A percentile compares a stretch with the other conserved stretches of the same genome.
Conservation (phyloP, 2,797 vertebrate genomes). For the Orestias chungarensis region DNA sequence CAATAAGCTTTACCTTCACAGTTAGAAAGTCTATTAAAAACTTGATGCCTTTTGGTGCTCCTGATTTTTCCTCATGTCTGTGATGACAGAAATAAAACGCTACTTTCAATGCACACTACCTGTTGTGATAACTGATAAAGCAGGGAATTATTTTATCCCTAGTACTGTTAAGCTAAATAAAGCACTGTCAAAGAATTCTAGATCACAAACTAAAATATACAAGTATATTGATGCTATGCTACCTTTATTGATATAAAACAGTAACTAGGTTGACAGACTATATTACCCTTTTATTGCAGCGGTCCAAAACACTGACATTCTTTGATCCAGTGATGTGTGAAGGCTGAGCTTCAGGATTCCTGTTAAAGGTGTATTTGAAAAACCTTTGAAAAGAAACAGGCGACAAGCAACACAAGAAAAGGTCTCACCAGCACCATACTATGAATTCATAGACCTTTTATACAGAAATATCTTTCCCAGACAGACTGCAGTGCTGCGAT, state of each 20-base stretch:
- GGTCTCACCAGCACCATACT: conserved; percentile 15
- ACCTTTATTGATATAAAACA: conserved; percentile 36
- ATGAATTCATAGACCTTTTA: conserved; percentile 5
- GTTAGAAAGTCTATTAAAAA: background rate
- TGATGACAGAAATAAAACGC: background rate
- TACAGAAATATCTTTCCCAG: conserved; percentile 4
- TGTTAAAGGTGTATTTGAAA: conserved; percentile 30
- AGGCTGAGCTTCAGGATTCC: conserved; percentile 39
- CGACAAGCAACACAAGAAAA: conserved; percentile 46
- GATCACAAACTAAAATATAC: background rate
- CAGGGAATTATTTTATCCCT: background rate
- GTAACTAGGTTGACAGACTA: conserved; percentile 37
- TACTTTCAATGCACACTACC: background rate
- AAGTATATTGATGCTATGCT: conserved; percentile 42
- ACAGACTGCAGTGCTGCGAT: conserved; percentile 5
- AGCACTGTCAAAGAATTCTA: conserved; percentile 16
- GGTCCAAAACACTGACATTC: conserved; percentile 40
- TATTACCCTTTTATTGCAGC: conserved; percentile 22
- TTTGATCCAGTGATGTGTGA: conserved; percentile 57
- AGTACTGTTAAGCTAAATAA: background rate
- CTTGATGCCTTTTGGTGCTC: background rate
- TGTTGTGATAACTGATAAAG: background rate
- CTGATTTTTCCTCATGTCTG: background rate
- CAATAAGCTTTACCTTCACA: background rate
- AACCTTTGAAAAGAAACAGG: conserved; percentile 58